phyloP scores from a whole-genome alignment of 1,140 invertebrate species.

The Polypedilum pembai region DNA sequence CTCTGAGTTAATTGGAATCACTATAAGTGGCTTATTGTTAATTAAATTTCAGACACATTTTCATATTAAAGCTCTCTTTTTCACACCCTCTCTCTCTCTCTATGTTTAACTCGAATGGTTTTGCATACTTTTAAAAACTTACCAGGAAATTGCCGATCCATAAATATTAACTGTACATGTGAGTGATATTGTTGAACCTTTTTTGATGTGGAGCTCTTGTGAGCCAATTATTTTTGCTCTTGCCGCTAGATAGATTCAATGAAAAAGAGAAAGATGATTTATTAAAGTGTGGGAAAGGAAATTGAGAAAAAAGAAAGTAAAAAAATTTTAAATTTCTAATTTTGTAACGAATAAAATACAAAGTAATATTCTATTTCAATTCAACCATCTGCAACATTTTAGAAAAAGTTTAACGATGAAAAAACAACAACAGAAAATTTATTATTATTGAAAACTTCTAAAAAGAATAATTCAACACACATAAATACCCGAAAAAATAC shows the following conservation, averaged over 20 bases:
- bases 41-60: no score
- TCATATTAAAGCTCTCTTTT: no score
- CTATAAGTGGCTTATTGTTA: no score
- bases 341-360: not conserved
- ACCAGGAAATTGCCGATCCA: slow-evolving; percentile 52
- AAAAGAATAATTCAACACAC: no score
- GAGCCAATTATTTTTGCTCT: slow-evolving; percentile 77
- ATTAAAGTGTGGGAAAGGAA: not conserved
- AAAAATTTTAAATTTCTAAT: not conserved
- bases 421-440: no score
- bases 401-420: no score
- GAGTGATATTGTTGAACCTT: slow-evolving; percentile 81
- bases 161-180: slow-evolving; percentile 82
- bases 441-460: no score
- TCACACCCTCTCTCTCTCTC: no score
- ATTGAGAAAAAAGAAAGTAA: slow-evolving; percentile 34
- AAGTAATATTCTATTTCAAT: not conserved
- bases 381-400: slow-evolving; percentile 20
- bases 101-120: no score
- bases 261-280: not conserved
- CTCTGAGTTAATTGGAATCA: no score
- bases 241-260: slow-evolving; percentile 53
- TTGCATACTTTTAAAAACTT: slow-evolving; percentile 18
- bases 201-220: slow-evolving; percentile 82
- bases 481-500: no score